Evolutionary conservation across 37 sponge, comb jelly and placozoan genomes (phyloP), one percentile per base, ranked within the genome.

Genomic region (Halisarca cf. caerulea): DNA sequence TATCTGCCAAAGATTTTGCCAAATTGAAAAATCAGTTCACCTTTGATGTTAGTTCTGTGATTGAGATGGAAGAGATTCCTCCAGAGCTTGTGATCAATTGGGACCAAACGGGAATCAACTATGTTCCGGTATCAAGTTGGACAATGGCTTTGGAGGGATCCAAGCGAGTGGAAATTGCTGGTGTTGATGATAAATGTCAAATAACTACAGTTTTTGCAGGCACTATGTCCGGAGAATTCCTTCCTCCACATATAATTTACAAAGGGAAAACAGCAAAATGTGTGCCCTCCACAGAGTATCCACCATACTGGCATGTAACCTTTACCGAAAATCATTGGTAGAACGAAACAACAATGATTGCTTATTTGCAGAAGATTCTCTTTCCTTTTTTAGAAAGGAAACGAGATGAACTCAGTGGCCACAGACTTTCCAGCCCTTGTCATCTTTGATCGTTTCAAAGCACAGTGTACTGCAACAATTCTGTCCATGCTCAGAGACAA

Each of bases 31-130:
- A 47, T 15, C 81, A 91, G 54, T 91, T 84, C 75, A 39, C 87
- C 37, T 84, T 87, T 34, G 85, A 83, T 80, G 44, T 84, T 23
- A 80, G 72, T 6, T 41, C 64, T 1, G 42, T 91, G 30, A 47
- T 91, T 28, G 75, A 83, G 37, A 80, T 91, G 71, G 91, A 87
- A 54, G 91, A 91, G 38, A 91, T 91, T 24, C 91, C 91, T 33
- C 53, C 36, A 17, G 69, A 87, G 25, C 69, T 91, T 14, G 53
- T 88, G 0, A 81, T 82, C 38, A 90, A 90, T 72, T 86, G 87
- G 87, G 91, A 90, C 61, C 87, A 90, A 58, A 90, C 87, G 15
- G 91, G 82, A 38, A 83, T 90, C n/a, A 71, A 82, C 34, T 85
- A 85, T 75, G 82, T 90, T 24, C 87, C 91, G 36, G 82, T 82